A percentile compares a stretch with the other conserved stretches of the same genome.
Conservation (phyloP, 2,113 vertebrate species). For the Rhea pennata region DNA sequence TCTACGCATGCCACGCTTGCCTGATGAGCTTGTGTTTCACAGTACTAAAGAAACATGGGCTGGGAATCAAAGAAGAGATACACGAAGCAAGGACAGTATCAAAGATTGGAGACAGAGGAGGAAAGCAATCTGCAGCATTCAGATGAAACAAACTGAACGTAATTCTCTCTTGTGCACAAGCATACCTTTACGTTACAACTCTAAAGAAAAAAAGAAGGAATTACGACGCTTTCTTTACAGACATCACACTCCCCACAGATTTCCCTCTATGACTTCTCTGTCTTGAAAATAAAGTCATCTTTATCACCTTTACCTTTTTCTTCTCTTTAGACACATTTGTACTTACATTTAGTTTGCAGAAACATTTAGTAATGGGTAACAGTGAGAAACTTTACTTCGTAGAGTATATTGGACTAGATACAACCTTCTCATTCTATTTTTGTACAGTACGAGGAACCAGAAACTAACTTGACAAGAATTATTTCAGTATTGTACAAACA, state of each 20-base stretch:
- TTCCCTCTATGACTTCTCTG: neutral
- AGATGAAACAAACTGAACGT: neutral
- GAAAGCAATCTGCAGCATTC: neutral
- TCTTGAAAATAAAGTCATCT: neutral
- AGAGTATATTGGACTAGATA: neutral
- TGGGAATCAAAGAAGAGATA: neutral
- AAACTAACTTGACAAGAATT: neutral
- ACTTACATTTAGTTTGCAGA: neutral
- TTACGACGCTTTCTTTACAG: neutral
- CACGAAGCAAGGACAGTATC: neutral
- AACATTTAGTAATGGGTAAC: neutral
- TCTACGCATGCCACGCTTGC: neutral
- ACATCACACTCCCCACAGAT: neutral
- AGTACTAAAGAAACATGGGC: neutral
- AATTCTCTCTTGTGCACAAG: neutral
- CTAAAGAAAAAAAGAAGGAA: neutral
- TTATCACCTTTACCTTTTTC: neutral
- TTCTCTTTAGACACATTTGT: neutral
- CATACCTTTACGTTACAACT: neutral
- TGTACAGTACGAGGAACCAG: neutral
- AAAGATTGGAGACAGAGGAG: neutral
- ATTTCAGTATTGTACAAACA: neutral
- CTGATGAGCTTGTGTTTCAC: neutral
- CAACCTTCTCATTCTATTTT: neutral
- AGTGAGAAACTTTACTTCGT: neutral